These are phyloP conservation scores for Anastrepha obliqua DNA, from an alignment of 1,140 invertebrate genomes.

Conservation along the genomic window DNA sequence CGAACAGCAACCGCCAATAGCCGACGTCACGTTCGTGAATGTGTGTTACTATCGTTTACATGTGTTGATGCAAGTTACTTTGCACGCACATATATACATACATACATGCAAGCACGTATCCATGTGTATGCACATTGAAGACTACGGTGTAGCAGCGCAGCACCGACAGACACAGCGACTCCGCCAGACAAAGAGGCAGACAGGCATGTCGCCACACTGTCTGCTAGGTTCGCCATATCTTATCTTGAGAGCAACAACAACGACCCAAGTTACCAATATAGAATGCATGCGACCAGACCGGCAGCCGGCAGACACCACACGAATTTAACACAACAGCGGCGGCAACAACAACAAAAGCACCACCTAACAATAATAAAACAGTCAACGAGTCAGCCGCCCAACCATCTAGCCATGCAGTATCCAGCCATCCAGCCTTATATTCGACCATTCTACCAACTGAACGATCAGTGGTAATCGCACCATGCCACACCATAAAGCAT, in stretches of 20 bases:
- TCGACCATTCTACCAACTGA: not conserved
- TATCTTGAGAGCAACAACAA: conserved; percentile 54
- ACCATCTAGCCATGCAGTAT: not conserved
- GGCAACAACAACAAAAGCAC: not conserved
- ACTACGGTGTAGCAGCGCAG: not conserved
- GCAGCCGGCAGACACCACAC: conserved; percentile 21
- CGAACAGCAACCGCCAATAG: not conserved
- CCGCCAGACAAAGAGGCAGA: conserved; percentile 54
- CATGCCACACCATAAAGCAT: conserved; percentile 41
- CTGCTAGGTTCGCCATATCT: conserved; percentile 58
- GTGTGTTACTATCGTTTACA: not conserved
- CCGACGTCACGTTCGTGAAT: not conserved
- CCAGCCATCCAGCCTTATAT: conserved; percentile 11
- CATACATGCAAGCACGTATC: not conserved
- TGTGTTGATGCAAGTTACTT: not conserved
- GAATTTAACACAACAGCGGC: not conserved
- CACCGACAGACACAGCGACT: conserved; percentile 27
- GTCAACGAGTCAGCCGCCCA: conserved; percentile 36
- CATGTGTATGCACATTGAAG: conserved; percentile 18
- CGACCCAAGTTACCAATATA: not conserved
- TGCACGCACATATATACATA: not conserved
- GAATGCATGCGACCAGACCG: not conserved
- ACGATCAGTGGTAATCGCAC: conserved; percentile 45
- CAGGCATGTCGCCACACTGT: conserved; percentile 59
- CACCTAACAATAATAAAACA: conserved; percentile 53